Evolutionary conservation across 2,113 vertebrate species (phyloP), one percentile per base, ranked within the genome.

Genomic region (Gadus chalcogrammus): DNA sequence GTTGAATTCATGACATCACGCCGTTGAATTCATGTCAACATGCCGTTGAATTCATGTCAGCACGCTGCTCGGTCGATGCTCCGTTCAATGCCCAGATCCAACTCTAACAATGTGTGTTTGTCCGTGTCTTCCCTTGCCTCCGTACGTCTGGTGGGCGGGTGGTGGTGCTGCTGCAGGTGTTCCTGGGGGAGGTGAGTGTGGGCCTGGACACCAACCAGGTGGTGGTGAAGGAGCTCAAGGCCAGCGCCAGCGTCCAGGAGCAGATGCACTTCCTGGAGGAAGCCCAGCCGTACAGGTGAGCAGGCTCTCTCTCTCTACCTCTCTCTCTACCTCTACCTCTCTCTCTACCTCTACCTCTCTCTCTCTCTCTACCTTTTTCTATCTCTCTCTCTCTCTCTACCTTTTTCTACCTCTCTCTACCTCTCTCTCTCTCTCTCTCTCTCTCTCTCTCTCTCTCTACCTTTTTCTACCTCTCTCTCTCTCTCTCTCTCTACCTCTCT

Each of bases 211-310:
- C 91, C 88, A 92, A 91, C 0, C 95, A 96, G 77, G 97, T 98
- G 85, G 94, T 99, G 74, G 95, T 99, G 76, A 98, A 97, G 90
- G 96, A 99, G 20, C 94, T 99, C 31, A 95, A 94, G 82, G 85
- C 89, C 22, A 95, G 95, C 0, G 91, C 94, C 77, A 93, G 94
- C 0, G 92, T 95, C 17, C 94, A 94, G 81, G 94, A 98, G 70
- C 96, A 98, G 92, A 93, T 94, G 92, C 95, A 92, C 61, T 99
- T 98, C 88, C 85, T 99, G 84, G 94, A 98, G 79, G 96, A 98
- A 82, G 94, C 89, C 0, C 94, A 94, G 73, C 95, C 96, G 4
- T 96, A 94, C 91, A 93, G 96, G 97, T 99, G 80, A 62, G 15
- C 5, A 18, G 1, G 89, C 93, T 93, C 76, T 88, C 88, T 12